Percentiles rank a stretch among this genome's conserved stretches.
Conservation (phyloP, 2,888 invertebrate species). For the Phyllotreta cruciferae region DNA sequence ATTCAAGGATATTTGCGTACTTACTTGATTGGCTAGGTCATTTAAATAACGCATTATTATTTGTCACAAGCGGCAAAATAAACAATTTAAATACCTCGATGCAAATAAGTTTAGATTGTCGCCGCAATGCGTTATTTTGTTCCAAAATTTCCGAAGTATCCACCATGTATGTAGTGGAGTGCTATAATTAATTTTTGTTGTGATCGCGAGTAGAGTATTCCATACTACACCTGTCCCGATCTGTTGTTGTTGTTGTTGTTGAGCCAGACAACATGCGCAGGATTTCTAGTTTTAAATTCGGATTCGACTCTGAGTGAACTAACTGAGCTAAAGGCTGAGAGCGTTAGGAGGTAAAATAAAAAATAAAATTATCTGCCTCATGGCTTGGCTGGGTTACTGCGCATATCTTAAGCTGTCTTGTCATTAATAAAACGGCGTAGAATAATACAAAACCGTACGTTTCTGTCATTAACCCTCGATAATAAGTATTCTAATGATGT, state of each 20-base stretch:
- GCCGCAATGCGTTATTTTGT: no score
- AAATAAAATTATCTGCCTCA: slow-evolving; percentile 24
- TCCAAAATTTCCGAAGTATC: no score
- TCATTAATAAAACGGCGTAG: slow-evolving; percentile 23
- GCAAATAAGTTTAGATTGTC: no score
- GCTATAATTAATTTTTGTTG: no score
- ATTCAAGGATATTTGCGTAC: no score
- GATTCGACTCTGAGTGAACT: slow-evolving; percentile 21
- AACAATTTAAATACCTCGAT: no score
- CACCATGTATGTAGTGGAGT: no score
- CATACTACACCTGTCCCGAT: slow-evolving; percentile 30
- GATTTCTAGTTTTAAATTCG: slow-evolving; percentile 34
- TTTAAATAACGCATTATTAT: no score
- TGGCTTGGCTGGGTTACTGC: slow-evolving; percentile 33
- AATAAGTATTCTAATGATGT: slow-evolving; percentile 11
- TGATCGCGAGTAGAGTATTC: no score
- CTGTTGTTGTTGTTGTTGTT: slow-evolving; percentile 27
- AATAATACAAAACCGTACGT: slow-evolving; percentile 21
- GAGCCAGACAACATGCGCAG: slow-evolving; percentile 42
- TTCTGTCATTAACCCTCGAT: slow-evolving; percentile 23
- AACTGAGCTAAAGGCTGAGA: slow-evolving; percentile 10
- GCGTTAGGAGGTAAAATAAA: slow-evolving; percentile 39
- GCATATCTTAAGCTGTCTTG: slow-evolving; percentile 32
- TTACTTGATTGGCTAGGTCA: no score
- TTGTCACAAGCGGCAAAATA: no score